Base-by-base conservation (phyloP, 1,140 invertebrate genomes). In the Bombus haemorrhoidalis region DNA sequence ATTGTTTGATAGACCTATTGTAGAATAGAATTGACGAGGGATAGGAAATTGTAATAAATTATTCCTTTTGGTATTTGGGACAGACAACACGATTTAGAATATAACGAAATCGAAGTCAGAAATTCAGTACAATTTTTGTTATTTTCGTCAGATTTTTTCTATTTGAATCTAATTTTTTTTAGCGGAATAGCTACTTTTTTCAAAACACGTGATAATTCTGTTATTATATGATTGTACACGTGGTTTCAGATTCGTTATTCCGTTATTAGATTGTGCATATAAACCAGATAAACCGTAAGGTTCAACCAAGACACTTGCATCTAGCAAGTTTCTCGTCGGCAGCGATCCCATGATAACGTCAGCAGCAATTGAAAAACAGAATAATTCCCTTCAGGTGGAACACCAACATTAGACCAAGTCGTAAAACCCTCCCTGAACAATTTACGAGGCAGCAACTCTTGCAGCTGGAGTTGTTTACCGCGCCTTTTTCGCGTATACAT, bases 361-460 rank as follows among this genome's bases (percentile, higher is more conserved):
- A n/a, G 9, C 13, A 32, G 18, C 71, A 53, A 82, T 82, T 75
- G 71, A 75, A 82, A 82, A 64, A 74, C n/a, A 25, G 13, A 74
- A 75, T 82, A 22, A 43, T 47, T 47, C n/a, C 43, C 77, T 18
- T 5, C 34, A 47, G 28, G n/a, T 18, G 22, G 34, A 81, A 75
- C 41, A 82, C 78, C 25, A n/a, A 43, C 68, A 69, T 85, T 85
- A 85, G 79, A 82, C 62, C 68, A 39, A 34, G 41, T 57, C 53
- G 83, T 85, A 79, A 88, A 88, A 82, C 74, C 47, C 73, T 62
- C 12, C 62, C 32, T 62, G n/a, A n/a, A 76, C 43, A 71, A 86
- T 89, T 86, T 89, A 89, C 87, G 87, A 88, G 83, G 68, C 83
- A 81, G 79, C 68, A 32, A 47, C 18, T n/a, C 86, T 73, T 32